Percentiles rank a stretch among this genome's conserved stretches.
phyloP scores from a whole-genome alignment of 2,797 vertebrate genomes.

The Gadopsis marmoratus region DNA sequence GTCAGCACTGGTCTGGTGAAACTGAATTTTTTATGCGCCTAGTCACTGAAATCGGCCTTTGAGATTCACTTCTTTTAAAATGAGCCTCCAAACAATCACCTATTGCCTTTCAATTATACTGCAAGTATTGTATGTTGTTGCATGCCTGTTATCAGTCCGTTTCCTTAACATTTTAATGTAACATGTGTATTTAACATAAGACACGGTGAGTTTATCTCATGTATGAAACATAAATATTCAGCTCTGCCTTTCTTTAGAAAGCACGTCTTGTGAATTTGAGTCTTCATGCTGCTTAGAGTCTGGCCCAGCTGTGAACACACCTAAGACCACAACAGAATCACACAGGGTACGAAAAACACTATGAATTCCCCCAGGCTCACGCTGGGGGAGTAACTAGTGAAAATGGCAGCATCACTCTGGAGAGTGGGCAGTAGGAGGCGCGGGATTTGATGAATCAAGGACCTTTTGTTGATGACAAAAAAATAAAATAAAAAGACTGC shows the following conservation, averaged over 20 bases:
- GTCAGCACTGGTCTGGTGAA: neutral
- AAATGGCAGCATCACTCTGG: slow-evolving; percentile 78
- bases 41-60: slow-evolving; percentile 15
- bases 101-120: neutral
- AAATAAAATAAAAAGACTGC: slow-evolving; percentile 53
- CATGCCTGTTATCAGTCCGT: neutral
- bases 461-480: slow-evolving; percentile 78
- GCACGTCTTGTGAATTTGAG: neutral
- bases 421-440: slow-evolving; percentile 76
- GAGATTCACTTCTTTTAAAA: slow-evolving; percentile 15
- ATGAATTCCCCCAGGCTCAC: slow-evolving; percentile 36
- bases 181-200: neutral
- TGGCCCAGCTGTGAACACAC: slow-evolving; percentile 59
- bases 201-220: slow-evolving; percentile 5
- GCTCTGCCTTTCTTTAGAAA: neutral
- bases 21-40: neutral
- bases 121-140: neutral
- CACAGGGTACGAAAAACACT: slow-evolving; percentile 32
- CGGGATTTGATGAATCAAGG: slow-evolving; percentile 79
- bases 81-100: neutral
- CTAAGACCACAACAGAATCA: slow-evolving; percentile 46
- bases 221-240: slow-evolving; percentile 5
- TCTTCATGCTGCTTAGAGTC: slow-evolving; percentile 15
- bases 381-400: slow-evolving; percentile 63
- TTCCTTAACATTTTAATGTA: slow-evolving; percentile 12